phyloP scores from a whole-genome alignment of 2,797 vertebrate genomes.

The Galagoides demidoff region DNA sequence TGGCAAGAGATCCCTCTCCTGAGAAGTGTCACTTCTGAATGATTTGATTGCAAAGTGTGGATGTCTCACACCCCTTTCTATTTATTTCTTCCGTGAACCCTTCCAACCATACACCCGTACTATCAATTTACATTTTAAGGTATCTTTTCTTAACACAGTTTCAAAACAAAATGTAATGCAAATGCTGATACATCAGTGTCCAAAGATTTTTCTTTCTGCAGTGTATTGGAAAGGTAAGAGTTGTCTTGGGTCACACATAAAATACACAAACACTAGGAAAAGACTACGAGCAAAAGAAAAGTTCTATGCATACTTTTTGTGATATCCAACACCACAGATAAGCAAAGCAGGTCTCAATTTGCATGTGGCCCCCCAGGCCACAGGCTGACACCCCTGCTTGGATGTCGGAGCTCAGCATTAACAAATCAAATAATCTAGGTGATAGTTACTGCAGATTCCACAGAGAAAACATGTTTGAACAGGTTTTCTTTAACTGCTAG shows the following conservation, averaged over 20 bases:
- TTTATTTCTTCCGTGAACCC: background rate
- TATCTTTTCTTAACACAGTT: background rate
- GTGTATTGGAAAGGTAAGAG: too few species aligned
- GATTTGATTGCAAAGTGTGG: background rate
- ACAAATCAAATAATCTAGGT: background rate
- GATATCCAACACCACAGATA: too few species aligned
- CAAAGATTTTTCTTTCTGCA: too few species aligned
- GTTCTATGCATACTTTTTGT: too few species aligned
- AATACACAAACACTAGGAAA: too few species aligned
- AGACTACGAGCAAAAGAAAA: too few species aligned
- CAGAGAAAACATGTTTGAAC: background rate
- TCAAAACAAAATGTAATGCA: background rate
- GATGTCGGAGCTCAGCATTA: background rate
- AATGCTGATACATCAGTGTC: background rate
- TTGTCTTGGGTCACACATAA: too few species aligned
- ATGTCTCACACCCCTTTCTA: background rate
- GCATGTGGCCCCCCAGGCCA: too few species aligned
- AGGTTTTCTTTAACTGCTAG: background rate
- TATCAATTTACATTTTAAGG: constrained; percentile 23
- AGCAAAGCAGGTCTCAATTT: too few species aligned
- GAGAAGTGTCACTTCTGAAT: background rate
- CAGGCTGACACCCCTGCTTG: background rate
- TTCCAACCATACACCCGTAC: background rate
- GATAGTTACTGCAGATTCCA: background rate
- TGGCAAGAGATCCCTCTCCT: background rate